A percentile compares a stretch with the other conserved stretches of the same genome.
Conservation (phyloP, 2,888 invertebrate species). For the Corbicula japonica region DNA sequence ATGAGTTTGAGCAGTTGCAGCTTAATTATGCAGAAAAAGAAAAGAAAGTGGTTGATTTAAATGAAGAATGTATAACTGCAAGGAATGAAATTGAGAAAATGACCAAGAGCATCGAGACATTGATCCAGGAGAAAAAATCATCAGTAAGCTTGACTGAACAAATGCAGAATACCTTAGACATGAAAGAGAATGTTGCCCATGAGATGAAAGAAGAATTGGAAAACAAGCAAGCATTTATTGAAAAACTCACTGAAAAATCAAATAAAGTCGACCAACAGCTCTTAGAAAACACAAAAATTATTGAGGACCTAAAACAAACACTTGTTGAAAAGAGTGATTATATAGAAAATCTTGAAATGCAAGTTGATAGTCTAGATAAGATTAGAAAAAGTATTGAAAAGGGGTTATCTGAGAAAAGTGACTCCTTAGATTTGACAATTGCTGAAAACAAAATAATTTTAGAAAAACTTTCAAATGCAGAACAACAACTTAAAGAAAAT, state of each 20-base stretch:
- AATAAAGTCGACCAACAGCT: background rate
- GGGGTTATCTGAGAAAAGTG: constrained; percentile 30
- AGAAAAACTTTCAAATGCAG: background rate
- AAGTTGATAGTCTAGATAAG: constrained; percentile 26
- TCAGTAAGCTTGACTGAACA: constrained; percentile 9
- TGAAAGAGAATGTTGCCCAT: background rate
- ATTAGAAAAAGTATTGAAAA: constrained; percentile 32
- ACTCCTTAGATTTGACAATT: background rate
- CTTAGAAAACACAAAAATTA: constrained; percentile 5
- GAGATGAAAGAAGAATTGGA: constrained; percentile 13
- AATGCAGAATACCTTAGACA: constrained; percentile 10
- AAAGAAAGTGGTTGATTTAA: constrained; percentile 4
- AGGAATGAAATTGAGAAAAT: constrained; percentile 4
- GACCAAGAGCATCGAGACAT: background rate
- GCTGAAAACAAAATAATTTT: background rate
- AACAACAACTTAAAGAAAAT: background rate
- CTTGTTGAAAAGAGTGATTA: constrained; percentile 23
- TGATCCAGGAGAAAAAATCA: background rate
- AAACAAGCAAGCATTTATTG: constrained; percentile 1
- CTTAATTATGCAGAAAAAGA: background rate
- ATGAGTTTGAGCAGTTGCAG: constrained; percentile 21
- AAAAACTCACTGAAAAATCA: constrained; percentile 5
- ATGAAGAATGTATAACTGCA: background rate
- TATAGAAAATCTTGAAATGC: constrained; percentile 19
- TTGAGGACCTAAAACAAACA: background rate